Base-by-base conservation (phyloP, 1,140 invertebrate genomes). In the Caerostris extrusa region DNA sequence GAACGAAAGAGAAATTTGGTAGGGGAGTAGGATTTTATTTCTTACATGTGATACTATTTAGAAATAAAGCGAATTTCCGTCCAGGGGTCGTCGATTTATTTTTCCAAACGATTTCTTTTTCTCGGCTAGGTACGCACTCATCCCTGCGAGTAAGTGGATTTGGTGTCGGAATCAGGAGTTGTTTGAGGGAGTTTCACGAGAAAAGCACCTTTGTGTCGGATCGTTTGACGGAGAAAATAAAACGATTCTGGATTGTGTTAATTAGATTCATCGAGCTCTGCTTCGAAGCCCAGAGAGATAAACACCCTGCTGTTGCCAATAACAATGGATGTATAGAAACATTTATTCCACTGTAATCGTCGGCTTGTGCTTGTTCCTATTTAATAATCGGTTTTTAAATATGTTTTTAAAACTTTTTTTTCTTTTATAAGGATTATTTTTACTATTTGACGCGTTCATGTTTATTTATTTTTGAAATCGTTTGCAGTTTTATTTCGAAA, bases 81-180 rank as follows among this genome's bases (percentile, higher is more conserved):
- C n/a, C 61, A 14, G 19, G 19, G 5, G 3, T 57, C n/a, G 82
- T 83, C 55, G 53, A 83, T 83, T 83, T 83, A 83, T 83, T 83
- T 57, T 83, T 83, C 55, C 56, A 56, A 83, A 83, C 5, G 55
- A 83, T 83, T 83, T 56, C 53, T 58, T 83, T 83, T 57, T n/a
- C 55, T 14, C 55, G 3, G 4, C 3, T 57, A 58, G 3, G 19
- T 56, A 56, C 12, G 55, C 5, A n/a, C 7, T 83, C 82, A 57
- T 57, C 55, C 14, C 14, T 3, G 6, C 6, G 6, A 57, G 8
- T 83, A 83, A 83, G 4, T 57, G n/a, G 17, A 83, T 83, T 83
- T 83, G 7, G 17, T n/a, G 17, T n/a, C 19, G 50, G n/a, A 19
- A 19, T 19, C 10, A 53, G 7, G 19, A 4, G 2, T 81, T 4